phyloP scores from a whole-genome alignment of 2,113 vertebrate genomes.

The Caranx ignobilis region DNA sequence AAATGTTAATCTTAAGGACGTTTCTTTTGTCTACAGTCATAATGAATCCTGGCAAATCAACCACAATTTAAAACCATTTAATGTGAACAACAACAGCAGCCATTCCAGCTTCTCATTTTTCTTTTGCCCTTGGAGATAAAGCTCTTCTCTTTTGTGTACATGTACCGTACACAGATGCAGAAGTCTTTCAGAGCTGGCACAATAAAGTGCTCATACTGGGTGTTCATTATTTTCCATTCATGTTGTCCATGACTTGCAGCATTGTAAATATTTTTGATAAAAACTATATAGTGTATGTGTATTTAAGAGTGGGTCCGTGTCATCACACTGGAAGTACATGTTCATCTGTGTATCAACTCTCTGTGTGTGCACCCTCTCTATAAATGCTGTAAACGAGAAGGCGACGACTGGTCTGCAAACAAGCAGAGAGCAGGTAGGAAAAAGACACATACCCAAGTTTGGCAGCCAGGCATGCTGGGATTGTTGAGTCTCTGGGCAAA shows the following conservation, averaged over 20 bases:
- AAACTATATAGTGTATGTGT: slow-evolving; percentile 9
- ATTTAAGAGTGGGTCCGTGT: slow-evolving; percentile 23
- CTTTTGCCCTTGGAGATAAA: slow-evolving; percentile 41
- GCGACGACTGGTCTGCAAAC: slow-evolving; percentile 66
- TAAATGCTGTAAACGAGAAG: slow-evolving; percentile 59
- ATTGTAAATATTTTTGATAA: not conserved
- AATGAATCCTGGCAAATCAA: not conserved
- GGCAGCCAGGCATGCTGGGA: slow-evolving; percentile 67
- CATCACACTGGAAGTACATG: slow-evolving; percentile 29
- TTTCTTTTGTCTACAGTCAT: not conserved
- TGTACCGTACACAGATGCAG: not conserved
- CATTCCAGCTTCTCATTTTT: slow-evolving; percentile 22
- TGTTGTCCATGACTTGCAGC: not conserved
- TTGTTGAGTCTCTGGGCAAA: slow-evolving; percentile 59
- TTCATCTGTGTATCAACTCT: slow-evolving; percentile 42
- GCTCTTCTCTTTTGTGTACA: slow-evolving; percentile 2
- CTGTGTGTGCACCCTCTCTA: slow-evolving; percentile 54
- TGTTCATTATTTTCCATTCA: slow-evolving; percentile 12
- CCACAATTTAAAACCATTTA: slow-evolving; percentile 5
- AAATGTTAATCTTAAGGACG: not conserved
- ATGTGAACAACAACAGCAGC: not conserved
- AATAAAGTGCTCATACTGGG: not conserved
- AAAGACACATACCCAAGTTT: slow-evolving; percentile 47
- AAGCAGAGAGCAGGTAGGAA: slow-evolving; percentile 63
- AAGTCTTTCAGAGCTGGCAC: slow-evolving; percentile 11